A percentile compares a stretch with the other conserved stretches of the same genome.
These are phyloP conservation scores for Pristionchus entomophagus DNA, from an alignment of 2,888 invertebrate species.

Conservation along the genomic window DNA sequence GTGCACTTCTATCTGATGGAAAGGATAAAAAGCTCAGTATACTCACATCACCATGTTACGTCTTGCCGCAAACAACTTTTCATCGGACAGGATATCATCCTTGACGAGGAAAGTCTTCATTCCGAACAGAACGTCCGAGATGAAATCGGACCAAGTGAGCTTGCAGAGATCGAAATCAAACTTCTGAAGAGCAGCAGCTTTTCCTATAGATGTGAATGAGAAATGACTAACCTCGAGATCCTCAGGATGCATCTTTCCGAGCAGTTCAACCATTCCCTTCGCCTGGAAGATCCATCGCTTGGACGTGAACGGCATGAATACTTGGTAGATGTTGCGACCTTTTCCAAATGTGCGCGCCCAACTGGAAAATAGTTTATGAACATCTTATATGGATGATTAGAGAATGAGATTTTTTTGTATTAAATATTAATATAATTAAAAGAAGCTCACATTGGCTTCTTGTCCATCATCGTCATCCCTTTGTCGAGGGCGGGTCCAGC, in stretches of 20 bases:
- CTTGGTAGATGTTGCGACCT: not conserved
- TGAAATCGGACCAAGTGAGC: not conserved
- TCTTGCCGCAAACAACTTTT: not conserved
- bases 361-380: not conserved
- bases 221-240: conserved; percentile 3
- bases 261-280: not conserved
- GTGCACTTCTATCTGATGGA: too few relatives aligned
- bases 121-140: not conserved
- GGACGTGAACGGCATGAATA: conserved; percentile 19
- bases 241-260: not conserved
- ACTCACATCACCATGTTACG: not conserved
- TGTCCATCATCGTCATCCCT: not conserved
- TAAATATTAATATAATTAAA: too few relatives aligned
- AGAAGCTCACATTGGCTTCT: conserved; percentile 37
- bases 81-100: conserved; percentile 16
- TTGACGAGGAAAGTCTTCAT: conserved; percentile 15
- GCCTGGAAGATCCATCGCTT: conserved; percentile 23
- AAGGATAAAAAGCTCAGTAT: too few relatives aligned
- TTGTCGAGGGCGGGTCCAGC: not conserved
- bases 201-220: too few relatives aligned
- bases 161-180: conserved; percentile 19
- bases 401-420: too few relatives aligned
- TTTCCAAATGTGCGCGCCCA: conserved; percentile 2
- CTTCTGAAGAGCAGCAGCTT: not conserved
- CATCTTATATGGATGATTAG: not conserved